A percentile compares a stretch with the other conserved stretches of the same genome.
Evolutionary conservation across 1,140 invertebrate species (phyloP).

Genomic region (Orchestia grillus): DNA sequence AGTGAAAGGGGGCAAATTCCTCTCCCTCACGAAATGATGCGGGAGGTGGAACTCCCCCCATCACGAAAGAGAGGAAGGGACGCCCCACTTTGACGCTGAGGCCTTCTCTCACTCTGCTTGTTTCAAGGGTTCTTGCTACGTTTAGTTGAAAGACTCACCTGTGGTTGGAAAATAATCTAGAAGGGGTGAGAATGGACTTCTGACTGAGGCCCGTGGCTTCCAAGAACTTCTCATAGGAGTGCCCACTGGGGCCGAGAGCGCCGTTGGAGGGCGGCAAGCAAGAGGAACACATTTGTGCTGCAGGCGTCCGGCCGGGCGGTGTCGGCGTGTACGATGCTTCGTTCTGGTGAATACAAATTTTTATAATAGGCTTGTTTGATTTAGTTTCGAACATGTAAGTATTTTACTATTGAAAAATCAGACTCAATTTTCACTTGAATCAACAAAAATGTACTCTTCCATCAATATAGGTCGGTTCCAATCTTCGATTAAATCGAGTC

Average conservation of each 20-base stretch:
- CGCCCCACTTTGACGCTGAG: neutral
- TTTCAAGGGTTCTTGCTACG: too few species aligned
- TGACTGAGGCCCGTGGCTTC: conserved; percentile 85
- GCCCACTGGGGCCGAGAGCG: neutral
- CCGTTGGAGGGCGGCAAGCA: neutral
- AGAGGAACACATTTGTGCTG: neutral
- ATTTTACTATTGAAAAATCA: too few species aligned
- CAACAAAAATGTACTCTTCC: too few species aligned
- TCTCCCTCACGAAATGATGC: too few species aligned
- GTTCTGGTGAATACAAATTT: neutral
- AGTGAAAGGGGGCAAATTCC: too few species aligned
- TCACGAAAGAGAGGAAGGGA: neutral
- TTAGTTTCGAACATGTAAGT: too few species aligned
- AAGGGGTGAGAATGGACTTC: conserved; percentile 83
- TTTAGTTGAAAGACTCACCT: conserved; percentile 72
- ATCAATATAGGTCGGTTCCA: too few species aligned
- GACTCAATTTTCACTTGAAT: too few species aligned
- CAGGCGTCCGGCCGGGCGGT: neutral
- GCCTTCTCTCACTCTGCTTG: too few species aligned
- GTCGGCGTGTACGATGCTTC: neutral
- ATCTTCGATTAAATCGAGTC: too few species aligned
- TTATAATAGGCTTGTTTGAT: too few species aligned
- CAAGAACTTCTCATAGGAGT: conserved; percentile 79
- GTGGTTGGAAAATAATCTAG: conserved; percentile 80
- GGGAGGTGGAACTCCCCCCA: too few species aligned